Evolutionary conservation across 2,888 invertebrate genomes (phyloP).

Genomic region (Allacma fusca): DNA sequence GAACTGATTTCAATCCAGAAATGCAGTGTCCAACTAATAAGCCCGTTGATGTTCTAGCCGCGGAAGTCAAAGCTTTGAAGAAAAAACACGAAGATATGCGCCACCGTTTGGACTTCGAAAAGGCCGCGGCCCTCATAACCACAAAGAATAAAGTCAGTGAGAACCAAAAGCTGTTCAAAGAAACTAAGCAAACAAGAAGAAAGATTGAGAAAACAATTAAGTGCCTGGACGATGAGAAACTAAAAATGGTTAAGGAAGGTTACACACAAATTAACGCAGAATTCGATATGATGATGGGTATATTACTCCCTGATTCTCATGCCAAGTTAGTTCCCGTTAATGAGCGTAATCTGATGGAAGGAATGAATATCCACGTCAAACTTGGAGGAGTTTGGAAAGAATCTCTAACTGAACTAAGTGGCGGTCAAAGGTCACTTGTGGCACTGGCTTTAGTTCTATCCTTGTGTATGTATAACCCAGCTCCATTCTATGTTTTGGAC

Average conservation of each 20-base stretch:
- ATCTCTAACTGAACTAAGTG: constrained; percentile 92
- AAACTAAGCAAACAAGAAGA: constrained; percentile 76
- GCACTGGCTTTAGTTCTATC: constrained; percentile 95
- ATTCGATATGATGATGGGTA: constrained; percentile 93
- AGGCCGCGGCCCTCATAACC: constrained; percentile 48
- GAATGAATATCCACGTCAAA: constrained; percentile 88
- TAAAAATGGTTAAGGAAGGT: constrained; percentile 65
- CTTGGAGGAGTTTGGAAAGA: constrained; percentile 97
- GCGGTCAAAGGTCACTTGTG: constrained; percentile 94
- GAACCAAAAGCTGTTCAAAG: constrained; percentile 72
- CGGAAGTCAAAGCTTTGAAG: constrained; percentile 49
- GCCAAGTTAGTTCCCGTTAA: constrained; percentile 78
- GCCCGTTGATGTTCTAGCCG: constrained; percentile 46
- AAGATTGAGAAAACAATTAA: constrained; percentile 81
- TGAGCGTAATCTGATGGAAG: constrained; percentile 74
- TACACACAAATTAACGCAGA: constrained; percentile 80
- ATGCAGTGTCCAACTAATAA: constrained; percentile 42
- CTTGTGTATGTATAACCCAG: constrained; percentile 95
- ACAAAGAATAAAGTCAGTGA: constrained; percentile 71
- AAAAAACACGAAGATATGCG: constrained; percentile 55
- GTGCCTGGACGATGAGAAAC: constrained; percentile 91
- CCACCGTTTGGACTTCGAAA: constrained; percentile 53
- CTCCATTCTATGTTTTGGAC: constrained; percentile 97
- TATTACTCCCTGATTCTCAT: constrained; percentile 87
- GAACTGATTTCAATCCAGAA: constrained; percentile 35